A percentile compares a stretch with the other conserved stretches of the same genome.
These are phyloP conservation scores for Rhinoderma darwinii DNA, from an alignment of 2,113 vertebrate species.

Conservation along the genomic window DNA sequence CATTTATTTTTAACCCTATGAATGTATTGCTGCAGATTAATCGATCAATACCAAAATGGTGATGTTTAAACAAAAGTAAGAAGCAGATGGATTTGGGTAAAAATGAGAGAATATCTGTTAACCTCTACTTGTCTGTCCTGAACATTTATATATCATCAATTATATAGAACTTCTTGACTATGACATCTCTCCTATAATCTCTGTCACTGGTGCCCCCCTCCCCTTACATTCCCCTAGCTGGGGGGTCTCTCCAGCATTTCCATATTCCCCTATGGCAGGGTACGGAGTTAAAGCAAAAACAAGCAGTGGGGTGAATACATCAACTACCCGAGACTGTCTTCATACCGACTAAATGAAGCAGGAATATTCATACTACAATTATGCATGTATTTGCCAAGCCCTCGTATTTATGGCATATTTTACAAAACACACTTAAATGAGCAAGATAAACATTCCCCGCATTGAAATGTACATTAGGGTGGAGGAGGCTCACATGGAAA, in stretches of 20 bases:
- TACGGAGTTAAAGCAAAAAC: conserved; percentile 9
- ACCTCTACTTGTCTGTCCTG: no score
- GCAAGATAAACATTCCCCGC: conserved; percentile 50
- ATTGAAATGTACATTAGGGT: conserved; percentile 50
- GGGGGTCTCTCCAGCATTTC: background rate
- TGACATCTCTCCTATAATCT: background rate
- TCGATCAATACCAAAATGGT: no score
- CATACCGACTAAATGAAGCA: conserved; percentile 48
- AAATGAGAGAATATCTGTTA: no score
- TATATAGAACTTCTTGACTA: background rate
- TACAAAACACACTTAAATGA: conserved; percentile 57
- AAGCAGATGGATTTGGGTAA: no score
- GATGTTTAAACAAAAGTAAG: no score
- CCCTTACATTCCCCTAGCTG: background rate
- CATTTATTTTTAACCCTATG: no score
- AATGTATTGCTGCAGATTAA: no score
- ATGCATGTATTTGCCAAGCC: conserved; percentile 51
- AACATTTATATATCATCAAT: no score
- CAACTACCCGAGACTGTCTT: conserved; percentile 4
- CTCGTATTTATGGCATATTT: conserved; percentile 55
- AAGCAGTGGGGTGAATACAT: conserved; percentile 20
- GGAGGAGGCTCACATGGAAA: conserved; percentile 23
- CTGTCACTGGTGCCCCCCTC: background rate
- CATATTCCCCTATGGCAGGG: background rate
- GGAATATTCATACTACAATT: conserved; percentile 55